These are phyloP conservation scores for Bimastos eiseni DNA, from an alignment of 2,888 invertebrate genomes.

Conservation along the genomic window DNA sequence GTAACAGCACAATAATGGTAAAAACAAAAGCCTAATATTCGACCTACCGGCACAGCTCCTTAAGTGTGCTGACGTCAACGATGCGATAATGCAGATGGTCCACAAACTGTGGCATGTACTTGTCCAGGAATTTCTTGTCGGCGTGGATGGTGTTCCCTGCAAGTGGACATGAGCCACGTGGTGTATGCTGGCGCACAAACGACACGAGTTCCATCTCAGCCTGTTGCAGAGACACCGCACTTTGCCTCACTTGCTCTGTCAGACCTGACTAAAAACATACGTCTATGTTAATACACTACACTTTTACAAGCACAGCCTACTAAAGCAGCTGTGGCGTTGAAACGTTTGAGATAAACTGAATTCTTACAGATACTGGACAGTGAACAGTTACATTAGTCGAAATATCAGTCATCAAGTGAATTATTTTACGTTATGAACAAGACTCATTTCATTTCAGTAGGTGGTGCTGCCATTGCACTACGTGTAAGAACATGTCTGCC, in stretches of 20 bases:
- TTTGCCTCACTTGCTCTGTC: slow-evolving; percentile 73
- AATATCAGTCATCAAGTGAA: no score
- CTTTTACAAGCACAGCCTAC: not conserved
- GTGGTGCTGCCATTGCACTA: no score
- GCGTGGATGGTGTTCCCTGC: slow-evolving; percentile 86
- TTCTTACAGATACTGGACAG: not conserved
- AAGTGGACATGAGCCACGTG: slow-evolving; percentile 69
- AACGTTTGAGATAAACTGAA: not conserved
- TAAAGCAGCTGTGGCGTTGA: not conserved
- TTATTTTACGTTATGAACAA: no score
- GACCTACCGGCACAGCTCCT: slow-evolving; percentile 71
- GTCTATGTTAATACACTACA: not conserved
- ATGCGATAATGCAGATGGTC: slow-evolving; percentile 85
- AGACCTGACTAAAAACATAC: slow-evolving; percentile 73
- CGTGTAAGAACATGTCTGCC: no score
- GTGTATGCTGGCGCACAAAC: slow-evolving; percentile 71
- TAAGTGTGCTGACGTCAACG: slow-evolving; percentile 87
- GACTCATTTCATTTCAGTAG: no score
- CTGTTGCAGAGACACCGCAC: slow-evolving; percentile 69
- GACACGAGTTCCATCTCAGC: slow-evolving; percentile 75
- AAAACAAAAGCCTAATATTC: not conserved
- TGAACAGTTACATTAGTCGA: not conserved
- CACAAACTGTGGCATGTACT: slow-evolving; percentile 80
- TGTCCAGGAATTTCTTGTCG: slow-evolving; percentile 80
- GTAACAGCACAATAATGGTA: not conserved